A percentile compares a stretch with the other conserved stretches of the same genome.
phyloP scores from a whole-genome alignment of 2,888 invertebrate genomes.

The Taphrorychus bicolor region DNA sequence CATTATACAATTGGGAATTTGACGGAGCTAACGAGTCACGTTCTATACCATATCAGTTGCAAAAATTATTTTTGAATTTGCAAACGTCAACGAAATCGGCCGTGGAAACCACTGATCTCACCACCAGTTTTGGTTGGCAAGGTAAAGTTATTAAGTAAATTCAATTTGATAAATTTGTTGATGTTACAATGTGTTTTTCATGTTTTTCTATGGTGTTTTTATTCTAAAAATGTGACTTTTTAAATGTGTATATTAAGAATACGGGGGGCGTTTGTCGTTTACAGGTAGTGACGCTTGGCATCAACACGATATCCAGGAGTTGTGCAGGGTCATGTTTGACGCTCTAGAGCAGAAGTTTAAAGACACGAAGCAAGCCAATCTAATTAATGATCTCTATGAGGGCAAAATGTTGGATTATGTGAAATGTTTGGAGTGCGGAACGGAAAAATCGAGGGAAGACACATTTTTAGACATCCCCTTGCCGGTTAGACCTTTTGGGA shows the following conservation, averaged over 20 bases:
- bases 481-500: constrained; percentile 84
- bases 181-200: background rate
- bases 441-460: constrained; percentile 82
- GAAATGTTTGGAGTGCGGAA: constrained; percentile 84
- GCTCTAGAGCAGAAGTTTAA: constrained; percentile 85
- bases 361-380: constrained; percentile 79
- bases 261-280: too few relatives aligned
- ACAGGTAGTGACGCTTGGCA: constrained; percentile 81
- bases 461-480: constrained; percentile 86
- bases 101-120: constrained; percentile 86
- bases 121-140: constrained; percentile 90
- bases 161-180: too few relatives aligned
- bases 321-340: constrained; percentile 90
- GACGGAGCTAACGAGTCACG: constrained; percentile 73
- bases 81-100: constrained; percentile 82
- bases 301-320: constrained; percentile 90
- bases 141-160: constrained; percentile 55
- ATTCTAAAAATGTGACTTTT: too few relatives aligned
- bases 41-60: constrained; percentile 86
- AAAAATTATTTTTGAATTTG: constrained; percentile 82
- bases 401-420: constrained; percentile 88
- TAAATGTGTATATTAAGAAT: too few relatives aligned
- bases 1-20: constrained; percentile 84
- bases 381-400: constrained; percentile 80
- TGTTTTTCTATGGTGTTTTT: background rate